Evolutionary conservation across 2,888 invertebrate species (phyloP).

Genomic region (Poecilus cupreus): DNA sequence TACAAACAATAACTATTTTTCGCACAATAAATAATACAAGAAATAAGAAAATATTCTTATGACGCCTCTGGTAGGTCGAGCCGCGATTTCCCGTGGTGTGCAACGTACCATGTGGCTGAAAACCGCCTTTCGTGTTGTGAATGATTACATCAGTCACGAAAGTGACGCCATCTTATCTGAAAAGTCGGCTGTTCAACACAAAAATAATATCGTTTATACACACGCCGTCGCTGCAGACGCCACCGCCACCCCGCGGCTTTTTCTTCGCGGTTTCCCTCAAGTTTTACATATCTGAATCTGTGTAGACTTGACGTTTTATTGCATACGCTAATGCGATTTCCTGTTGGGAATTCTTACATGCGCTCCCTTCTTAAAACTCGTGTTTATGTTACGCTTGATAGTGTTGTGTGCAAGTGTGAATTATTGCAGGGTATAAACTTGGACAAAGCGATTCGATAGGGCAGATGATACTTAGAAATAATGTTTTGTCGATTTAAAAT

Average conservation of each 20-base stretch:
- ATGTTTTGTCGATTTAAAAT: no score
- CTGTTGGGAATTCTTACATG: conserved; percentile 17
- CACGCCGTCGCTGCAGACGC: conserved; percentile 47
- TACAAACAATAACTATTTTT: no score
- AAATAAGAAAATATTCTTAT: neutral
- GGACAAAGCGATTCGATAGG: no score
- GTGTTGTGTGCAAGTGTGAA: conserved; percentile 17
- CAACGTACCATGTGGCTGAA: conserved; percentile 51
- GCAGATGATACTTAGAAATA: no score
- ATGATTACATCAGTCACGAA: conserved; percentile 64
- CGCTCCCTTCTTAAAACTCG: neutral
- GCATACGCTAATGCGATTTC: conserved; percentile 41
- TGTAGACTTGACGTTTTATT: conserved; percentile 33
- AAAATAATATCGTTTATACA: conserved; percentile 61
- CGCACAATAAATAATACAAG: no score
- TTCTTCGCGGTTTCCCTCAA: conserved; percentile 34
- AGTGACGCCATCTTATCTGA: conserved; percentile 64
- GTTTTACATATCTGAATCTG: conserved; percentile 42
- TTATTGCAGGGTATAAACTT: neutral
- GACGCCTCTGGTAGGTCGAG: conserved; percentile 4
- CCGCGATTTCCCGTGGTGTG: conserved; percentile 26
- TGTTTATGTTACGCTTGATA: neutral
- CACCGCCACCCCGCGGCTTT: conserved; percentile 54
- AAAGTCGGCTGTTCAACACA: conserved; percentile 62
- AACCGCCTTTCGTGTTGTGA: conserved; percentile 60